Evolutionary conservation across 2,113 vertebrate species (phyloP), one percentile per base, ranked within the genome.

Genomic region (Puffinus mauretanicus): DNA sequence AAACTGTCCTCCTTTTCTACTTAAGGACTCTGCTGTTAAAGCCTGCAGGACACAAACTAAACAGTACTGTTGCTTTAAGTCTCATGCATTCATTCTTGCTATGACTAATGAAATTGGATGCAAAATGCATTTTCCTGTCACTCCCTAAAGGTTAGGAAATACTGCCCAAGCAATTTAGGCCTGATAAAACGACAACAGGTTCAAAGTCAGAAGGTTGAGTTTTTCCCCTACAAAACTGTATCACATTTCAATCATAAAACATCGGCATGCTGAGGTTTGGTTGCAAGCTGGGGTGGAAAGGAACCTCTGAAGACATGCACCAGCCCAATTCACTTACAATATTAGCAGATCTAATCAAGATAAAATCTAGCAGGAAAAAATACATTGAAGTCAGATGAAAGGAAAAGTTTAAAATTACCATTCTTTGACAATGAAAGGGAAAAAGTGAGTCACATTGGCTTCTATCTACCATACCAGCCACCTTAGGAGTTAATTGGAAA

Each of bases 311-410:
- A 96, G 93, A 85, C 73, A 13, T 15, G 58, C 73, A 93, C 29
- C 51, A 83, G 32, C 66, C 86, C 86, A 73, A 13, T 73, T 93
- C 78, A 55, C 62, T 76, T 58, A 70, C 1, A 42, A 42, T 80
- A 90, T 82, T 95, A 93, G 62, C 84, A 93, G 93, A 93, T 82
- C 70, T 55, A 73, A 62, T 58, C 95, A 94, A 90, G 96, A 96
- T 97, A 96, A 97, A 94, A 96, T 95, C 78, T 88, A 94, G 67
- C 67, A 88, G 70, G 86, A 70, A 96, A 97, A 95, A 95, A 51
- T 62, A 93, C 78, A 85, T 20, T 93, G 88, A 96, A 97, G 94
- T 81, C 82, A 95, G 86, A 95, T 94, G 88, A 97, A 94, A 92
- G 93, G 84, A 91, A 60, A 84, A 95, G 67, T 92, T 88, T 88